Evolutionary conservation across 1,140 invertebrate species (phyloP), one percentile per base, ranked within the genome.

Genomic region (Dinothrombium tinctorium): DNA sequence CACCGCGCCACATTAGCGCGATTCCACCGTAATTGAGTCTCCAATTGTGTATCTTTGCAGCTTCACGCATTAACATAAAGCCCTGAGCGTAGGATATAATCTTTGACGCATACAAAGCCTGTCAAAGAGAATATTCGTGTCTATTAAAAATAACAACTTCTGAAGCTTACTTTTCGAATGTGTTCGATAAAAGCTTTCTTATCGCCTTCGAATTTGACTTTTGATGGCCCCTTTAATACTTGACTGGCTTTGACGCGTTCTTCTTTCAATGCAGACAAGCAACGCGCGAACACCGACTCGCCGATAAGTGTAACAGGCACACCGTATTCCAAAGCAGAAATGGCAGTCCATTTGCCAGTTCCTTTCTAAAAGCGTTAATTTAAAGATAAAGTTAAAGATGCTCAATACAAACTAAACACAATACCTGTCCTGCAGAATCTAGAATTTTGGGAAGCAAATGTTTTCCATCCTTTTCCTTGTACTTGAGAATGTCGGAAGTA

Each of bases 61-160:
- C 89, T 61, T 96, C 86, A 33, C 81, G 66, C 49, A 99, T 65
- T 36, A 98, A 61, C 94, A 99, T 99, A 54, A 98, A 99, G 0
- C 94, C 94, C 67, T 99, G 94, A 1, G 94, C 83, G 54, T 99
- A 99, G 0, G 87, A 96, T 32, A 98, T 83, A 47, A 99, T 90
- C 62, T 99, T 99, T 25, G 87, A 84, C 3, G 89, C 86, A 56
- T 95, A 99, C 2, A 99, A 60, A 3, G 92, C 92, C 62, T 87
- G 53, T 22, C 59, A 52, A 32, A 24, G 14, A 14, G 38, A 39
- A 31, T n/a, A n/a, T n/a, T n/a, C n/a, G n/a, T n/a, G n/a, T n/a
- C n/a, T n/a, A n/a, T n/a, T n/a, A n/a, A n/a, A n/a, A n/a, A n/a
- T n/a, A n/a, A n/a, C n/a, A n/a, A n/a, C n/a, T n/a, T n/a, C n/a